Base-by-base conservation (phyloP, 2,888 invertebrate genomes). In the Chrysolina haemoptera region DNA sequence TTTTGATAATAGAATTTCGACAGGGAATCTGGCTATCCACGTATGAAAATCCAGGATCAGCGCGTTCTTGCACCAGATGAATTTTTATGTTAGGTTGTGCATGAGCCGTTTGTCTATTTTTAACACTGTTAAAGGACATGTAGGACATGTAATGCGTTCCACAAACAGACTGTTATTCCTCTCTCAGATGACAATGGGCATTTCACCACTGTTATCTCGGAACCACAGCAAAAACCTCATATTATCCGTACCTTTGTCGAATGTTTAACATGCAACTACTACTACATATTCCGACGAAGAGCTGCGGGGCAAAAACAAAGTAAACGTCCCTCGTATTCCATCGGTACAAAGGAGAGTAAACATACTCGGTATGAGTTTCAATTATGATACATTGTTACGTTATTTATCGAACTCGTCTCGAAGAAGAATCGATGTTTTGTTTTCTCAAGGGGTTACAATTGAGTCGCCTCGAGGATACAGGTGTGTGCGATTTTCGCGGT, bases 221-320 rank as follows among this genome's bases (percentile, higher is more conserved):
- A 35, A 35, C 35, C 35, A 35, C 35, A 35, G 35, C 35, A 35
- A 35, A 35, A 35, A 35, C 35, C 35, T 35, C 35, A 35, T 35
- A 35, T 35, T 35, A 8, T 35, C 35, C 35, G 35, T 35, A 9
- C 18, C 59, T 27, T 59, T 35, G 59, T 22, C 59, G 53, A 27
- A 8, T 59, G 22, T 16, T 22, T 12, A 55, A 20, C 20, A 20
- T 22, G 11, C 55, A 48, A 48, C 16, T 48, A 48, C 55, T 16
- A 48, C 16, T 48, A 48, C 53, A 53, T 53, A 59, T 59, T 27
- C 59, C 59, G 27, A 8, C 10, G 16, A 67, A 53, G 35, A 35
- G 67, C 67, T 40, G 67, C 35, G 11, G 20, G 67, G 53, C 67
- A 67, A 16, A 50, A 67, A 67, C 67, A 67, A 67, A 67, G 67